Evolutionary conservation across 1,140 invertebrate genomes (phyloP).

Genomic region (Amphibalanus amphitrite): DNA sequence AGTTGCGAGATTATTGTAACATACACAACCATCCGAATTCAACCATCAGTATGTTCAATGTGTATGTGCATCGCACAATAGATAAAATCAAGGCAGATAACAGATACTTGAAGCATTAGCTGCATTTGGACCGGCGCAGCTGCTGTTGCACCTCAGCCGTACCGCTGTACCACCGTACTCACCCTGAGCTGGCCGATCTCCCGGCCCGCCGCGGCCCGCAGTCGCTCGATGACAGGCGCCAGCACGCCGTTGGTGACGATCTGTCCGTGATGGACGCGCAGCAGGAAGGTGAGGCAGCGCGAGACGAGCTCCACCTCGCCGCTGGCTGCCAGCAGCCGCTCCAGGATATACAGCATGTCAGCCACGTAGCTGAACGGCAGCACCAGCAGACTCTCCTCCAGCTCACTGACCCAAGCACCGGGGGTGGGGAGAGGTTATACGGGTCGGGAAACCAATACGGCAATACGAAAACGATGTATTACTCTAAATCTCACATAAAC

Average conservation of each 20-base stretch:
- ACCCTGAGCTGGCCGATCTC: conserved; percentile 36
- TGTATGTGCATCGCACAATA: too few relatives aligned
- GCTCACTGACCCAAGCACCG: conserved; percentile 40
- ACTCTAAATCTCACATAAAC: too few relatives aligned
- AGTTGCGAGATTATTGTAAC: too few relatives aligned
- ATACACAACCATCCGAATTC: not conserved
- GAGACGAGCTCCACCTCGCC: conserved; percentile 56
- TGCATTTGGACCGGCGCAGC: too few relatives aligned
- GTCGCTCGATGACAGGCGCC: conserved; percentile 45
- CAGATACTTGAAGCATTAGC: too few relatives aligned
- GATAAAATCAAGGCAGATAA: too few relatives aligned
- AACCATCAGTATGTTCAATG: too few relatives aligned
- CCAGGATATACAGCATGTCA: conserved; percentile 54
- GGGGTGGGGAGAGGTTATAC: too few relatives aligned
- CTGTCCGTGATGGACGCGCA: conserved; percentile 68
- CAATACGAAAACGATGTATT: too few relatives aligned
- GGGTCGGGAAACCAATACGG: too few relatives aligned
- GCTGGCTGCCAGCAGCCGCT: conserved; percentile 39
- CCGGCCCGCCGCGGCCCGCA: conserved; percentile 38
- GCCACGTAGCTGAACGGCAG: conserved; percentile 65
- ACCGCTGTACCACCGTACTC: too few relatives aligned
- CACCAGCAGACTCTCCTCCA: conserved; percentile 73
- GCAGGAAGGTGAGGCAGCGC: conserved; percentile 56
- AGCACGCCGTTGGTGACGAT: conserved; percentile 49
- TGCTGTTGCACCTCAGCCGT: too few relatives aligned